Percentiles rank a stretch among this genome's conserved stretches.
Conservation (phyloP, 2,797 vertebrate genomes). For the Neoniphon sammara region DNA sequence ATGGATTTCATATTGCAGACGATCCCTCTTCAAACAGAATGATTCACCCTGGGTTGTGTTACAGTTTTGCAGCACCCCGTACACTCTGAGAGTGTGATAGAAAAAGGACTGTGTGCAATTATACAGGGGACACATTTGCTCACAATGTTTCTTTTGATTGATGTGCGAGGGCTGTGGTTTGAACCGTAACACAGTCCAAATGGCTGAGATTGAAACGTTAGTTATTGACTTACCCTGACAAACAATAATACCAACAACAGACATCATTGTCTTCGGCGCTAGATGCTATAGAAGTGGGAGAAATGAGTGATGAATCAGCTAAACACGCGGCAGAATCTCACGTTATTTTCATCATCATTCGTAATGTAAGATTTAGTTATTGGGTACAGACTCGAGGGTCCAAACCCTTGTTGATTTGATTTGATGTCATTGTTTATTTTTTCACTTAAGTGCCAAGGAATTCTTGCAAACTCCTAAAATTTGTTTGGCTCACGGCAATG, state of each 20-base stretch:
- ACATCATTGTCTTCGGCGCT: constrained; percentile 45
- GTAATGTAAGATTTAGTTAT: constrained; percentile 57
- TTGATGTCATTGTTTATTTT: constrained; percentile 69
- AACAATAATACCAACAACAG: constrained; percentile 74
- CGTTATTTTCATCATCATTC: constrained; percentile 48
- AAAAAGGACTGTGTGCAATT: constrained; percentile 75
- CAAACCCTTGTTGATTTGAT: constrained; percentile 60
- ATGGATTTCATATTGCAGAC: constrained; percentile 77
- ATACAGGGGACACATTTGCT: constrained; percentile 75
- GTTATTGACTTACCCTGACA: constrained; percentile 77
- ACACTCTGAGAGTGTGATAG: constrained; percentile 59
- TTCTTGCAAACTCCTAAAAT: constrained; percentile 55
- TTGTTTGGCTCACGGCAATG: constrained; percentile 56
- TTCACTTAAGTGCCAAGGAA: constrained; percentile 65
- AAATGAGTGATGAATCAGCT: constrained; percentile 57
- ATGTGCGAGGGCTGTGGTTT: constrained; percentile 73
- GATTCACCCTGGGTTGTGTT: constrained; percentile 71
- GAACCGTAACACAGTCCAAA: constrained; percentile 75
- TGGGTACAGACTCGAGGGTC: constrained; percentile 31
- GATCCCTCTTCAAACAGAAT: constrained; percentile 76
- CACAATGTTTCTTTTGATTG: constrained; percentile 74
- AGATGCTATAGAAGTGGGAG: constrained; percentile 42
- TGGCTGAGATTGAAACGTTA: constrained; percentile 75
- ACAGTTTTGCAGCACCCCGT: constrained; percentile 67
- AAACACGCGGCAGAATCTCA: constrained; percentile 39